These are phyloP conservation scores for Theristus sp. DNA, from an alignment of 2,888 invertebrate species.

Conservation along the genomic window DNA sequence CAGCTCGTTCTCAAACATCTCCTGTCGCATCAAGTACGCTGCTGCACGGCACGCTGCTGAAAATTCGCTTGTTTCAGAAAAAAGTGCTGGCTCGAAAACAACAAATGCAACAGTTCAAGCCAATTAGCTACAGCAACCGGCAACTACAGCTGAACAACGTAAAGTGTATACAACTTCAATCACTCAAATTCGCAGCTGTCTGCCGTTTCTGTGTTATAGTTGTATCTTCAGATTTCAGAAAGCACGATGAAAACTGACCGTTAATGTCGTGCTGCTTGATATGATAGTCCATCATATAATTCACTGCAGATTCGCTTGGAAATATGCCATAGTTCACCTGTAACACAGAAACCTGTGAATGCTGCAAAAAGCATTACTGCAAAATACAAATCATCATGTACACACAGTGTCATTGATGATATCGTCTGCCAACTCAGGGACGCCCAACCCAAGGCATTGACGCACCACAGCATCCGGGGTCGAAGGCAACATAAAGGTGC, in stretches of 20 bases:
- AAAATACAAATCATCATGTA: neutral
- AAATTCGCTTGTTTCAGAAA: conserved; percentile 1
- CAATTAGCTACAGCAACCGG: too few relatives aligned
- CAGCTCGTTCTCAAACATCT: conserved; percentile 17
- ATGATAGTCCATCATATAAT: neutral
- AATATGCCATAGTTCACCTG: neutral
- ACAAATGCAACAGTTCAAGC: too few relatives aligned
- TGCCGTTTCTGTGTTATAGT: too few relatives aligned
- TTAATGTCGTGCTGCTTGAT: neutral
- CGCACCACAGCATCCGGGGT: neutral
- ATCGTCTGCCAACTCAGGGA: neutral
- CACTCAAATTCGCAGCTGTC: too few relatives aligned
- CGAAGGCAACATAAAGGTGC: neutral
- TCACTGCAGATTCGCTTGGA: neutral
- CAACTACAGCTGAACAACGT: too few relatives aligned
- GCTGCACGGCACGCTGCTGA: conserved; percentile 54
- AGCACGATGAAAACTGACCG: neutral
- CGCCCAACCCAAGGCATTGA: neutral
- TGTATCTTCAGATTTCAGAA: too few relatives aligned
- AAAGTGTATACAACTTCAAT: too few relatives aligned
- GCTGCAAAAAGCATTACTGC: neutral
- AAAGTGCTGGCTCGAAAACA: too few relatives aligned
- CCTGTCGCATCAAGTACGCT: conserved; percentile 51
- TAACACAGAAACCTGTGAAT: neutral
- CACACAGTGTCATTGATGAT: neutral